Conservation (phyloP, 2,113 vertebrate genomes). For the Rhinoderma darwinii region DNA sequence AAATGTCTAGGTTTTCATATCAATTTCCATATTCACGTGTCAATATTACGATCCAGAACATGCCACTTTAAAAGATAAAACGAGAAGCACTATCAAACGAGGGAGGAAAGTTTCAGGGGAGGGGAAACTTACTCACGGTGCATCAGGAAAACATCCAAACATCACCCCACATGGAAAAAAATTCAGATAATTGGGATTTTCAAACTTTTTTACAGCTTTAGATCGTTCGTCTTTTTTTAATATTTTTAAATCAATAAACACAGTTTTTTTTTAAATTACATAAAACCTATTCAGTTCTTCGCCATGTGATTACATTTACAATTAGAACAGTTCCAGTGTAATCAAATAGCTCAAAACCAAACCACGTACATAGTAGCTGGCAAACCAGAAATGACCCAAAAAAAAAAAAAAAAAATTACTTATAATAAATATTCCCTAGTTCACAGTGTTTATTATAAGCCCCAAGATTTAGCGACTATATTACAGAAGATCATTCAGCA, state of each 20-base stretch:
- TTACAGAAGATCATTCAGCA: constrained; percentile 70
- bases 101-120: constrained; percentile 68
- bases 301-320: constrained; percentile 12
- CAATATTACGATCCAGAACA: constrained; percentile 84
- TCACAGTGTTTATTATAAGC: constrained; percentile 86
- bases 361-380: constrained; percentile 71
- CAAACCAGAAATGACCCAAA: constrained; percentile 79
- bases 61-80: constrained; percentile 85
- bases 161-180: constrained; percentile 75
- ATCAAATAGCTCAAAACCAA: background rate
- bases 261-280: constrained; percentile 65
- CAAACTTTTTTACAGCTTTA: constrained; percentile 64
- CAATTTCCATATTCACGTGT: constrained; percentile 80
- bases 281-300: constrained; percentile 7
- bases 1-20: constrained; percentile 82
- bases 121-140: constrained; percentile 75
- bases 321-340: constrained; percentile 14
- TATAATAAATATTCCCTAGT: constrained; percentile 70
- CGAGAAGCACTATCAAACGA: constrained; percentile 80
- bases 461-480: constrained; percentile 73
- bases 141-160: constrained; percentile 79
- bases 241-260: constrained; percentile 68
- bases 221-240: constrained; percentile 66
- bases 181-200: constrained; percentile 72
- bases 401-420: constrained; percentile 17